Conservation (phyloP, 2,113 vertebrate species). For the Amia ocellicauda region DNA sequence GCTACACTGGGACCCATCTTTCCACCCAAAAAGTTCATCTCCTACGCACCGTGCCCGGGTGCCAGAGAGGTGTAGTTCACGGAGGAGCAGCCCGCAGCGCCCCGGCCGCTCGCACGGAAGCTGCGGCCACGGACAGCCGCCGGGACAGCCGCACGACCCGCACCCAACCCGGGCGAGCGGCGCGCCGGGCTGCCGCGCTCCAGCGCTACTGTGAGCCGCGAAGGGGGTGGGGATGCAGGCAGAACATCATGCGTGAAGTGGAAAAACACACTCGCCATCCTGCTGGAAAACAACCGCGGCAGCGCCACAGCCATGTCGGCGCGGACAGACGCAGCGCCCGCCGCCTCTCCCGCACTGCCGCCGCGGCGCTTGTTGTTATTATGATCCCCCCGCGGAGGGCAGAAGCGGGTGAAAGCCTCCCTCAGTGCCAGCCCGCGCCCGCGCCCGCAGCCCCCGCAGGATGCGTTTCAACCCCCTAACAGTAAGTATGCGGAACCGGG, state of each 20-base stretch:
- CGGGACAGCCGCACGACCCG: no score
- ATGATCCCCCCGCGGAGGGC: constrained; percentile 39
- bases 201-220: no score
- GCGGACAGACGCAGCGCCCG: no score
- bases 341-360: no score
- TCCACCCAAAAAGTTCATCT: constrained; percentile 8
- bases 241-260: constrained; percentile 14
- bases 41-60: constrained; percentile 16
- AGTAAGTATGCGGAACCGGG: constrained; percentile 32
- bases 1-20: not conserved
- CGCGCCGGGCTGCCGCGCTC: no score
- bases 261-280: not conserved
- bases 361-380: constrained; percentile 26
- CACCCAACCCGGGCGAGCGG: no score
- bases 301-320: not conserved
- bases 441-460: constrained; percentile 53
- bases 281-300: no score
- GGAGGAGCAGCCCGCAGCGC: not conserved
- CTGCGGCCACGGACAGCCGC: constrained; percentile 11
- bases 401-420: constrained; percentile 53
- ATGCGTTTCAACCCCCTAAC: constrained; percentile 50
- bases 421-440: constrained; percentile 38
- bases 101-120: constrained; percentile 10
- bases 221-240: constrained; percentile 24
- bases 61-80: constrained; percentile 17